Evolutionary conservation across 92 coral and sea anemone species (phyloP), one percentile per base, ranked within the genome.

Genomic region (Palythoa heliodiscus): DNA sequence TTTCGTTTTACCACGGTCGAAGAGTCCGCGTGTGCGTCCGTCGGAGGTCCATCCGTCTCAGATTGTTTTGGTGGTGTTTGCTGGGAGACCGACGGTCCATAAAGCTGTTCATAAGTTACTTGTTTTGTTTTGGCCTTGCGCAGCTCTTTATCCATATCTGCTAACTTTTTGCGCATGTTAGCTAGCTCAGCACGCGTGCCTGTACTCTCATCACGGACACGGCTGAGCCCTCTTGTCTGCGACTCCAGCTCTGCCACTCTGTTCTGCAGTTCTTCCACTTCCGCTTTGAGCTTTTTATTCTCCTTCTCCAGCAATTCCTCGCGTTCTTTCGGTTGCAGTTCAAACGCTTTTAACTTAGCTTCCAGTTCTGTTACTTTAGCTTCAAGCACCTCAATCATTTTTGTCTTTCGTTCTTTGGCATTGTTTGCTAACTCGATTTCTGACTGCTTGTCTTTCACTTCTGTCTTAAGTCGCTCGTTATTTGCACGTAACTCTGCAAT

Each of bases 181-280:
- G 73, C 84, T 1, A 47, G 58, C 25, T 66, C 84, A 5, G 73
- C 57, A 8, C 75, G 84, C 61, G 23, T 80, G 39, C 63, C 17
- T 8, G 84, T 57, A 23, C 63, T 66, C 35, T 66, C 61, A 1
- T 60, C 9, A 11, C 84, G 60, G 5, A 79, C 73, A 12, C 74
- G 84, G 6, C 38, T 85, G 13, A 76, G 78, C 3, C 84, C 74
- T 71, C 70, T 71, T 63, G 86, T 83, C 68, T 86, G 89, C 48
- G 89, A 87, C 68, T 94, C 95, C 38, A 94, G 71, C 55, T 82
- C 91, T 2, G 77, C 52, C 24, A 90, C 70, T 40, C 89, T 87
- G 12, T 74, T 88, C 86, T 82, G 69, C 39, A 94, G 82, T 75
- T 64, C 70, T 75, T 61, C 78, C 14, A 94, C 84, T 52, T 90